Conservation (phyloP, 2,113 vertebrate species). For the Malurus alboscapulatus region DNA sequence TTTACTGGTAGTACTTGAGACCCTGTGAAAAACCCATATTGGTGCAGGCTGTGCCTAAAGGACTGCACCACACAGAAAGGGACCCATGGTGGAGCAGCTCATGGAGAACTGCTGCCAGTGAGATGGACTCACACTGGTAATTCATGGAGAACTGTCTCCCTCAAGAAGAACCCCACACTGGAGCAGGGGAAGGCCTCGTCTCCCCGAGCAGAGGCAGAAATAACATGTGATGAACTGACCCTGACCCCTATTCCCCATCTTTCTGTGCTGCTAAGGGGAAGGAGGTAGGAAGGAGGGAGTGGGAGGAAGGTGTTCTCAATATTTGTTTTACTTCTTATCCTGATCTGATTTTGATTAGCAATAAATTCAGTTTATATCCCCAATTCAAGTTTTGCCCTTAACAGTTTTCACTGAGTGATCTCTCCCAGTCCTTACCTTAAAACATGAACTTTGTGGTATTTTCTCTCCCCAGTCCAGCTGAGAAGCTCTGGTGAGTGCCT, state of each 20-base stretch:
- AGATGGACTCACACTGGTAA: neutral
- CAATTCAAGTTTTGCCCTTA: neutral
- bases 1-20: neutral
- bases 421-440: fast-evolving
- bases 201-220: neutral
- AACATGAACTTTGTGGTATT: neutral
- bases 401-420: neutral
- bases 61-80: fast-evolving
- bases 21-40: too few species aligned
- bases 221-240: neutral
- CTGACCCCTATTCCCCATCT: neutral
- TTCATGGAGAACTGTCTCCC: neutral
- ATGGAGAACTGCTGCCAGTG: neutral
- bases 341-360: neutral
- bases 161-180: neutral
- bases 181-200: neutral
- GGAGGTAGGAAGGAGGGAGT: neutral
- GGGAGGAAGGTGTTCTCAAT: neutral
- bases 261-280: neutral
- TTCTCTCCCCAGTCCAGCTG: neutral
- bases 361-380: neutral
- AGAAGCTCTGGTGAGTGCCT: neutral
- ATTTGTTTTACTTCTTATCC: neutral
- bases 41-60: neutral
- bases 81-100: neutral